phyloP scores from a whole-genome alignment of 1,140 invertebrate genomes.

The Diploscapter pachys region DNA sequence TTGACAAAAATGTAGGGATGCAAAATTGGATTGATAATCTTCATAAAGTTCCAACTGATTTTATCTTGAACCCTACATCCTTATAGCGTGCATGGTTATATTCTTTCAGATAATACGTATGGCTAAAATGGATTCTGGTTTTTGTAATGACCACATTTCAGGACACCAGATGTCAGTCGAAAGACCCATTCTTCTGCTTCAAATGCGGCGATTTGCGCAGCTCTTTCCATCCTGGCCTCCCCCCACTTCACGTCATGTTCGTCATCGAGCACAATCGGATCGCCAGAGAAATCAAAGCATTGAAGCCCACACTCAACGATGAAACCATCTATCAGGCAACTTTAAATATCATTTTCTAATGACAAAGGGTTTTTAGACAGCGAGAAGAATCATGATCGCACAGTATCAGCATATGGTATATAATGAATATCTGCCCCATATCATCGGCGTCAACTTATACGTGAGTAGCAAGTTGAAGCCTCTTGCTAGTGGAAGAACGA shows the following conservation, averaged over 20 bases:
- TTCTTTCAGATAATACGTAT: too few relatives aligned
- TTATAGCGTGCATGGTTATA: too few relatives aligned
- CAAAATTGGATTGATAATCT: too few relatives aligned
- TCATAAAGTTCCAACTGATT: too few relatives aligned
- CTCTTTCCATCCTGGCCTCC: slow-evolving; percentile 23
- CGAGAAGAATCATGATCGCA: slow-evolving; percentile 12
- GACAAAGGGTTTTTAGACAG: too few relatives aligned
- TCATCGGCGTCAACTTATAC: too few relatives aligned
- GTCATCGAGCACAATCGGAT: slow-evolving; percentile 23
- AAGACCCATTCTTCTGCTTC: slow-evolving; percentile 14
- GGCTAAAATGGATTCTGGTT: slow-evolving; percentile 20
- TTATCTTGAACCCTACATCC: too few relatives aligned
- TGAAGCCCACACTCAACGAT: slow-evolving; percentile 12
- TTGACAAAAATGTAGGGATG: too few relatives aligned
- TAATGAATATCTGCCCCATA: slow-evolving; percentile 21
- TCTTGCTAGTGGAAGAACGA: too few relatives aligned
- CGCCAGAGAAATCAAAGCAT: slow-evolving; percentile 3
- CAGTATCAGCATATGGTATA: slow-evolving; percentile 20
- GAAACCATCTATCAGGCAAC: slow-evolving; percentile 21
- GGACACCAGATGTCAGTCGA: slow-evolving; percentile 27
- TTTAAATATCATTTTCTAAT: too few relatives aligned
- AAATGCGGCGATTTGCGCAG: slow-evolving; percentile 22
- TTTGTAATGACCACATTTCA: slow-evolving; percentile 11
- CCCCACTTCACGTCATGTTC: slow-evolving; percentile 22
- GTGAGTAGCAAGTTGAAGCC: too few relatives aligned